Base-by-base conservation (phyloP, 2,888 invertebrate species). In the Watsonalla cultraria region DNA sequence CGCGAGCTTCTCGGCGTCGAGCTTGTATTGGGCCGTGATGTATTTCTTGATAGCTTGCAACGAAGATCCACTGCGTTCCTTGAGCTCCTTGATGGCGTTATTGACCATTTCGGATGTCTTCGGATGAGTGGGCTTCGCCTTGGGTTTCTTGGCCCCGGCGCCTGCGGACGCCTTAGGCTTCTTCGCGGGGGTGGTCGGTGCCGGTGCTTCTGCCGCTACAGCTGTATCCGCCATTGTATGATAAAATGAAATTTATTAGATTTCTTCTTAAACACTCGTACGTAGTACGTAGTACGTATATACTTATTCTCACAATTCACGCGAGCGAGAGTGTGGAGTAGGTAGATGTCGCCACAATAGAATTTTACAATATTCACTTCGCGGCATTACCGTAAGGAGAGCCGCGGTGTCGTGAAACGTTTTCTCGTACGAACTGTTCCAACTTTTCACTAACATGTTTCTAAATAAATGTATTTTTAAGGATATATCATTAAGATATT, bases 31-130 rank as follows among this genome's bases (percentile, higher is more conserved):
- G 33, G 88, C 81, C 8, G 88, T 78, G 51, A 94, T 91, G 74
- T 92, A 94, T 69, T 94, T 94, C 73, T 93, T 94, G 73, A 94
- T 93, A 2, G 86, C 86, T 71, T 76, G 88, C 59, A 80, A 68
- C 0, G 93, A 93, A 0, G 93, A 93, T 35, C 94, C 94, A 52
- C 90, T 90, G 35, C 92, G 88, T 66, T 92, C 92, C 65, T 92
- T 91, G 51, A 93, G 70, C 53, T 80, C 76, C 57, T 78, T 82
- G 50, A 93, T 88, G 2, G 94, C 93, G 39, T 78, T 82, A 62
- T 84, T 91, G 0, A 94, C 93, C 93, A 94, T 93, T 53, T 72
- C 72, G 0, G 73, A 76, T 6, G 72, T 76, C 64, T 70, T 77
- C 52, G 73, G 73, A 51, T 76, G 74, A 5, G 72, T 75, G 7